Evolutionary conservation across 2,888 invertebrate species (phyloP).

Genomic region (Drosophila stalkeri): DNA sequence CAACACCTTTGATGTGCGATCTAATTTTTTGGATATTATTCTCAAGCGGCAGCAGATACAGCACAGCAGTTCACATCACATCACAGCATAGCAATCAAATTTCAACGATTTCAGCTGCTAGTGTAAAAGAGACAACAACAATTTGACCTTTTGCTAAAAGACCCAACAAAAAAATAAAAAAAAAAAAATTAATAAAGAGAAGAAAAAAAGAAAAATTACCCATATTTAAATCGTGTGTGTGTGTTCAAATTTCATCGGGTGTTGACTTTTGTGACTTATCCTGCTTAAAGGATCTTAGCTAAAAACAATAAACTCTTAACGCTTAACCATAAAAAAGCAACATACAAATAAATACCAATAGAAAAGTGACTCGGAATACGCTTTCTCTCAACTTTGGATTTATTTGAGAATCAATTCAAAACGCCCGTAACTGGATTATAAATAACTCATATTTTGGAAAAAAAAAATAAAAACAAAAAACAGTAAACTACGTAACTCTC

Average conservation of each 20-base stretch:
- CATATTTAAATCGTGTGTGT: slow-evolving; percentile 46
- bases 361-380: slow-evolving; percentile 64
- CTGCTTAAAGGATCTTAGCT: slow-evolving; percentile 57
- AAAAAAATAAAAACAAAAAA: slow-evolving; percentile 2
- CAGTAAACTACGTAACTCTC: slow-evolving; percentile 24
- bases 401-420: slow-evolving; percentile 43
- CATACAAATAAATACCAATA: slow-evolving; percentile 28
- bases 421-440: slow-evolving; percentile 68
- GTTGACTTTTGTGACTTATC: slow-evolving; percentile 40
- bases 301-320: slow-evolving; percentile 36
- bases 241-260: slow-evolving; percentile 11
- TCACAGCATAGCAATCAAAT: slow-evolving; percentile 29
- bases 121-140: slow-evolving; percentile 61
- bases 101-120: slow-evolving; percentile 32
- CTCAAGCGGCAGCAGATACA: slow-evolving; percentile 49
- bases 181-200: slow-evolving; percentile 13
- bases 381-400: slow-evolving; percentile 64
- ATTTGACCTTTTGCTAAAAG: slow-evolving; percentile 70
- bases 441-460: slow-evolving; percentile 27
- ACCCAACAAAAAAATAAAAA: slow-evolving; percentile 26
- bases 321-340: slow-evolving; percentile 24
- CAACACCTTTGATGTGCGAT: slow-evolving; percentile 85
- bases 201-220: slow-evolving; percentile 11
- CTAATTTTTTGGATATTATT: slow-evolving; percentile 69
- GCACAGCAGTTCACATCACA: slow-evolving; percentile 12